These are phyloP conservation scores for Muntiacus muntjak DNA, from an alignment of 2,113 vertebrate genomes.

Conservation along the genomic window DNA sequence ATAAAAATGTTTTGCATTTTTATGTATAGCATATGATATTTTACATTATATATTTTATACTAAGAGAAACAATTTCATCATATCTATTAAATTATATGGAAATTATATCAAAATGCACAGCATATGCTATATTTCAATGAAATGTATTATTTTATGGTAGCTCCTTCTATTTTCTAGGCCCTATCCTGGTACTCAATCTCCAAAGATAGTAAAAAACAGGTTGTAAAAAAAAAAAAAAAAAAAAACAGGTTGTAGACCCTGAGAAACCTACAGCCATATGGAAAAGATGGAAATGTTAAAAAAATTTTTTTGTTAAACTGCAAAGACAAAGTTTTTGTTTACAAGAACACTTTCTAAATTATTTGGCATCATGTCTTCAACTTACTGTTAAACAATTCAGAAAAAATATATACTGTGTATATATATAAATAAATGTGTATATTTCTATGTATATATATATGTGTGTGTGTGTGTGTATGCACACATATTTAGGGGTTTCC, in stretches of 20 bases:
- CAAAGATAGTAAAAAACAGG: not conserved
- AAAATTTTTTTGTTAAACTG: not conserved
- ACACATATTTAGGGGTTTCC: not conserved
- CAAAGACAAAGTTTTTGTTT: not conserved
- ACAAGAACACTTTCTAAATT: slow-evolving; percentile 8
- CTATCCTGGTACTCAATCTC: not conserved
- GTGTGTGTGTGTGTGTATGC: not conserved
- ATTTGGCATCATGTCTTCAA: not conserved
- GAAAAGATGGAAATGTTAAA: not conserved
- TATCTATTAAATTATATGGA: not conserved
- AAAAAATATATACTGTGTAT: not conserved
- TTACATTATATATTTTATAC: not conserved
- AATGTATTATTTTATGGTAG: not conserved
- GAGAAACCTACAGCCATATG: not conserved
- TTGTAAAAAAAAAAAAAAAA: no score
- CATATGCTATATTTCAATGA: not conserved
- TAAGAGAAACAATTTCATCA: not conserved
- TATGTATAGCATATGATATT: not conserved
- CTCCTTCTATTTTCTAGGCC: not conserved
- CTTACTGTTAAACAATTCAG: not conserved
- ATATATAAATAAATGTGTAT: not conserved
- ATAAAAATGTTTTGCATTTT: not conserved
- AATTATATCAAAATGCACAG: not conserved
- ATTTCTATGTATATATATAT: not conserved
- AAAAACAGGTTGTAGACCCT: not conserved